A percentile compares a stretch with the other conserved stretches of the same genome.
Evolutionary conservation across 2,888 invertebrate species (phyloP).

Genomic region (Andrena dorsata): DNA sequence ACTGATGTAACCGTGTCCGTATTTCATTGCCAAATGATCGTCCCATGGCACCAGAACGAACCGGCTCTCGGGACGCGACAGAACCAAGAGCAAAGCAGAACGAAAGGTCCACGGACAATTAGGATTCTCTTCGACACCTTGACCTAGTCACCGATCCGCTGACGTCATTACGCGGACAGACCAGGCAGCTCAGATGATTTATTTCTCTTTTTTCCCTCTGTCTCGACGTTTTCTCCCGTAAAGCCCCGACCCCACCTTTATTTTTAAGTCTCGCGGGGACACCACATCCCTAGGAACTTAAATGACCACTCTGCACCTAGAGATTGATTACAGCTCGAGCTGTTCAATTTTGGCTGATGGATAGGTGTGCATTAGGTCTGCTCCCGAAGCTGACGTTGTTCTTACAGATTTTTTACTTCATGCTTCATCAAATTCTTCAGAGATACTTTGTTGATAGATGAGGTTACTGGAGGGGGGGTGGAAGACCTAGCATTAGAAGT

Average conservation of each 20-base stretch:
- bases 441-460: too few relatives aligned
- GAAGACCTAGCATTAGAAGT: too few relatives aligned
- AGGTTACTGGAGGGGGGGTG: too few relatives aligned
- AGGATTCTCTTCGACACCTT: slow-evolving; percentile 66
- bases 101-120: slow-evolving; percentile 62
- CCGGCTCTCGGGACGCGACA: slow-evolving; percentile 26
- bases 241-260: slow-evolving; percentile 23
- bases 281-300: background rate
- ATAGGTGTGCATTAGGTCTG: too few relatives aligned
- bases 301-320: background rate
- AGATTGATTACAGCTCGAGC: background rate
- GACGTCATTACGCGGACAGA: slow-evolving; percentile 63
- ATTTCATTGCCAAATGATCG: slow-evolving; percentile 56
- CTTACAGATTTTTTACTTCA: too few relatives aligned
- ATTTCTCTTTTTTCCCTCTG: slow-evolving; percentile 50
- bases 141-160: slow-evolving; percentile 71
- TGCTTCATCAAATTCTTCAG: too few relatives aligned
- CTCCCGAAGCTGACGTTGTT: too few relatives aligned
- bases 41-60: slow-evolving; percentile 42
- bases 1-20: slow-evolving; percentile 48
- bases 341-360: too few relatives aligned
- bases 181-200: slow-evolving; percentile 63
- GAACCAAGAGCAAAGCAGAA: slow-evolving; percentile 36
- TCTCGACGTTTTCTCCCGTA: background rate
- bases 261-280: slow-evolving; percentile 35